Percentiles rank a stretch among this genome's conserved stretches.
Conservation (phyloP, 2,888 invertebrate species). For the Halocaridina rubra region DNA sequence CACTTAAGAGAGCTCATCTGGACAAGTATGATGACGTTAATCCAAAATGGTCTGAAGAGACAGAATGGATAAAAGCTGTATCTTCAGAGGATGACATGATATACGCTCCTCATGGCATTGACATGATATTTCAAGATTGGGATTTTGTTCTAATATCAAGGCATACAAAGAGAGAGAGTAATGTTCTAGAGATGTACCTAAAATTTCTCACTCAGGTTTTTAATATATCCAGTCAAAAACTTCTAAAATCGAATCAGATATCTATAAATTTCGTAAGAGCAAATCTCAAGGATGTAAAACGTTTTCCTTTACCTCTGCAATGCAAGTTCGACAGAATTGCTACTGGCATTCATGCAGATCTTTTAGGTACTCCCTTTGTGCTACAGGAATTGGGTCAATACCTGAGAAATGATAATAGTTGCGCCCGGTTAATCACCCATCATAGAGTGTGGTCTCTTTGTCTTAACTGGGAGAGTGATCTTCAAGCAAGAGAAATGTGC, state of each 20-base stretch:
- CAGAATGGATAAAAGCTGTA: slow-evolving; percentile 41
- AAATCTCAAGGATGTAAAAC: slow-evolving; percentile 26
- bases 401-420: slow-evolving; percentile 30
- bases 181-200: slow-evolving; percentile 41
- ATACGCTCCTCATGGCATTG: slow-evolving; percentile 54
- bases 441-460: slow-evolving; percentile 58
- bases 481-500: slow-evolving; percentile 39
- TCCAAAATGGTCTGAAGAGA: slow-evolving; percentile 41
- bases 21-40: slow-evolving; percentile 33
- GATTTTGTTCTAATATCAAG: slow-evolving; percentile 11
- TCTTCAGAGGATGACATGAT: slow-evolving; percentile 39
- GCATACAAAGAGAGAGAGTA: not conserved
- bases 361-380: slow-evolving; percentile 42
- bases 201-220: slow-evolving; percentile 37
- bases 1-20: slow-evolving; percentile 21
- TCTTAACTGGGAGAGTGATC: slow-evolving; percentile 32
- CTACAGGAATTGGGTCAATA: slow-evolving; percentile 25
- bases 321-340: slow-evolving; percentile 47
- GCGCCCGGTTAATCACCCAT: slow-evolving; percentile 38
- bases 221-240: slow-evolving; percentile 2
- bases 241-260: slow-evolving; percentile 9
- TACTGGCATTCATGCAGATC: slow-evolving; percentile 48
- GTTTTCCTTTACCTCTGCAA: not conserved
- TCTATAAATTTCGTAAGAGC: slow-evolving; percentile 16
- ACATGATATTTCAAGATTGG: slow-evolving; percentile 53